Conservation (phyloP, 2,797 vertebrate genomes). For the Pterois miles region DNA sequence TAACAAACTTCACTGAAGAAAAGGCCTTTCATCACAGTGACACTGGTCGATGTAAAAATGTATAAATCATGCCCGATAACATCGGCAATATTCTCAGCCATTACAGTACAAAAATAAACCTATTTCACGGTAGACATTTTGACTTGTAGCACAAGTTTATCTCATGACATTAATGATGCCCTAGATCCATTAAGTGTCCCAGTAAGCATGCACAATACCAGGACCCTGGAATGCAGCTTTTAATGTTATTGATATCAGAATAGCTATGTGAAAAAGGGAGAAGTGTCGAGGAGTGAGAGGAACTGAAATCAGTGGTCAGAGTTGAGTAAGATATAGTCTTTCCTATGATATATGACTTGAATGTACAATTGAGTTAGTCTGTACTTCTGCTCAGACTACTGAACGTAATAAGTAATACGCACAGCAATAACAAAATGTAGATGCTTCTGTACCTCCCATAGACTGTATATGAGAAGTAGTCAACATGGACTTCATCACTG, state of each 20-base stretch:
- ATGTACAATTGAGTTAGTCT: background rate
- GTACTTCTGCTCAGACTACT: background rate
- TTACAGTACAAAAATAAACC: background rate
- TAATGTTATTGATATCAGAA: background rate
- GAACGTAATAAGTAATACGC: background rate
- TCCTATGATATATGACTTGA: background rate
- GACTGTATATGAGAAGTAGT: no score
- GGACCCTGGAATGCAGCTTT: no score
- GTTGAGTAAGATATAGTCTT: background rate
- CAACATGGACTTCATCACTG: no score
- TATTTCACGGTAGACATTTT: background rate
- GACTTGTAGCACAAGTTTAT: background rate
- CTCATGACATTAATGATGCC: background rate
- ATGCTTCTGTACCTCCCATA: no score
- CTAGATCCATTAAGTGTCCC: background rate
- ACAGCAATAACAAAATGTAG: background rate
- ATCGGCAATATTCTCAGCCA: background rate
- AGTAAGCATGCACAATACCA: background rate
- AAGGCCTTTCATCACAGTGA: background rate
- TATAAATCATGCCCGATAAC: background rate
- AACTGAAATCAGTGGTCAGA: background rate
- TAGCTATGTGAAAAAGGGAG: background rate
- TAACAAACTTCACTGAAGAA: background rate
- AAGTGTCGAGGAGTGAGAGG: background rate
- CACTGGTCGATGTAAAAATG: background rate